Evolutionary conservation across 2,888 invertebrate genomes (phyloP), one percentile per base, ranked within the genome.

Genomic region (Ennomos quercinarius): DNA sequence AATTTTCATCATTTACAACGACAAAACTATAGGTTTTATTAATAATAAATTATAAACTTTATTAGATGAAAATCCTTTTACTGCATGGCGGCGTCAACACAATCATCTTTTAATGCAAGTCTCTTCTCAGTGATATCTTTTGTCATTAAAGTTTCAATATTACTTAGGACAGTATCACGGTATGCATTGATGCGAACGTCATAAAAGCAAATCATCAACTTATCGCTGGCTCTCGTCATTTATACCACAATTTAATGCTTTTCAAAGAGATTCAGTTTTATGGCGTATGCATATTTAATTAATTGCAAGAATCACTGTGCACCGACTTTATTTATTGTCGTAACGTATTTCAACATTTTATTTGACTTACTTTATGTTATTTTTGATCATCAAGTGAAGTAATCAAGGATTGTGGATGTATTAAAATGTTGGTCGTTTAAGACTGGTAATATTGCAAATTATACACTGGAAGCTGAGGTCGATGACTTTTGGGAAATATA

Each of bases 261-360:
- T 58, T 66, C 66, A 66, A 68, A 63, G 70, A 71, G 71, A 74
- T 74, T 78, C 73, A 73, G 66, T 78, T 80, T 82, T 80, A 82
- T 72, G 68, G 68, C 75, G 70, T 66, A 71, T 75, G 80, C 76
- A 82, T 81, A 80, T 76, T 74, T 78, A 81, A 80, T 81, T 81
- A 82, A 81, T 77, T 72, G 74, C 76, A 72, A 62, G 46, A 70
- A 68, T 72, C 76, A 75, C 72, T 65, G 60, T 70, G 75, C 71
- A 78, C 71, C 60, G 69, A 57, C 67, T 65, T 71, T 73, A 76
- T 77, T 78, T 77, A 78, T 72, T 68, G 67, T 63, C 62, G 65
- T 68, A 66, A 63, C 62, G 53, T 67, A 70, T 61, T 61, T 74
- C 66, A 68, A 69, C 66, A 70, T 66, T 72, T 74, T 76, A 75